Evolutionary conservation across 2,113 vertebrate genomes (phyloP).

Genomic region (Pelodiscus sinensis): DNA sequence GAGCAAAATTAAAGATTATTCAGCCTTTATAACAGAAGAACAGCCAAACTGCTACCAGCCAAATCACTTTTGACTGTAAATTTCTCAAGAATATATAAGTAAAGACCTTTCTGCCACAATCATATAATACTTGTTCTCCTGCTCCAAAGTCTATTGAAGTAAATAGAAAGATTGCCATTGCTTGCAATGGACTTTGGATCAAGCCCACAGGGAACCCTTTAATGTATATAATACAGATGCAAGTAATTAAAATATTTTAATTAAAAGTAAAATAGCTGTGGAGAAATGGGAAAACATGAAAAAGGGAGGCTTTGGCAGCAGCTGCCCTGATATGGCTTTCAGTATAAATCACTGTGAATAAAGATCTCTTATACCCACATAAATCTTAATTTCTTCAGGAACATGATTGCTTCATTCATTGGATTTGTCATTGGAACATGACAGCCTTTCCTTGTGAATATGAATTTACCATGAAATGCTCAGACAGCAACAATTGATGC

Average conservation of each 20-base stretch:
- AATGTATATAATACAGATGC: no score
- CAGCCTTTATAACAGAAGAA: not conserved
- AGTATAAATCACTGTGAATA: slow-evolving; percentile 66
- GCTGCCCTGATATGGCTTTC: slow-evolving; percentile 54
- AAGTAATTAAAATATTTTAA: not conserved
- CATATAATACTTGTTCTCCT: not conserved
- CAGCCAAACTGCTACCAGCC: not conserved
- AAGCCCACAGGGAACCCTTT: not conserved
- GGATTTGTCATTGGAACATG: slow-evolving; percentile 66
- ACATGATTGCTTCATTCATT: slow-evolving; percentile 54
- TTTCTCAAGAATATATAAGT: not conserved
- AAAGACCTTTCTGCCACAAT: not conserved
- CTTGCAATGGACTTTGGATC: not conserved
- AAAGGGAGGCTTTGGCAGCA: not conserved
- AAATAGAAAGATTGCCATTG: not conserved
- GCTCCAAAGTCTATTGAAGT: not conserved
- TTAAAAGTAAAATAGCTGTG: not conserved
- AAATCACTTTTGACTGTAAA: not conserved
- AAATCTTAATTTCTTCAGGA: slow-evolving; percentile 69
- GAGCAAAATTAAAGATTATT: not conserved
- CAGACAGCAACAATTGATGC: slow-evolving; percentile 52
- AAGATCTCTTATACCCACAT: slow-evolving; percentile 56
- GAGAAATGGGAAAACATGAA: not conserved
- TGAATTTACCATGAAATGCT: slow-evolving; percentile 17
- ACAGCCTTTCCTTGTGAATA: slow-evolving; percentile 56